phyloP scores from a whole-genome alignment of 2,888 invertebrate genomes.

The Plutella xylostella region DNA sequence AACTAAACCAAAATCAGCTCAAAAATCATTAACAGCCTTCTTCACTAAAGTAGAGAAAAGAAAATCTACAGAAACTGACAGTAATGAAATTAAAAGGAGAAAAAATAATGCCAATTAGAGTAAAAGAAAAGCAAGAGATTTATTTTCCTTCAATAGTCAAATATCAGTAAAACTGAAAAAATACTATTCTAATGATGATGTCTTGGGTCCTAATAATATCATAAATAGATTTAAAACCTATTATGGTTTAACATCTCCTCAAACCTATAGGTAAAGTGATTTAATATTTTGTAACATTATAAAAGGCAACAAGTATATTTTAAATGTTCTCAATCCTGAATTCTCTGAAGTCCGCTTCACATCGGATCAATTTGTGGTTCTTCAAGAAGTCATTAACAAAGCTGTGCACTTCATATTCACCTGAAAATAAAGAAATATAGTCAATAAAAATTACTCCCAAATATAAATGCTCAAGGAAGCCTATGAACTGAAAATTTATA shows the following conservation, averaged over 20 bases:
- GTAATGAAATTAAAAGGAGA: background rate
- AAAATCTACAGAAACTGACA: constrained; percentile 23
- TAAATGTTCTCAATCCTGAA: constrained; percentile 47
- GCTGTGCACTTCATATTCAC: constrained; percentile 59
- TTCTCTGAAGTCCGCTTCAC: constrained; percentile 60
- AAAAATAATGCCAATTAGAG: background rate
- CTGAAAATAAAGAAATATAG: constrained; percentile 41
- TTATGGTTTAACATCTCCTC: too few relatives aligned
- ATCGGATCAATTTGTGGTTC: constrained; percentile 58
- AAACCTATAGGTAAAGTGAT: too few relatives aligned
- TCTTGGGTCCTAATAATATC: too few relatives aligned
- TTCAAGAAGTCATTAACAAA: constrained; percentile 63
- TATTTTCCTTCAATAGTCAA: too few relatives aligned
- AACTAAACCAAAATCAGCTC: constrained; percentile 36
- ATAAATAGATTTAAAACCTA: too few relatives aligned
- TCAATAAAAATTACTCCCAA: too few relatives aligned
- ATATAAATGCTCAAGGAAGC: background rate
- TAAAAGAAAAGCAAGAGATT: background rate
- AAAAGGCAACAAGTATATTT: too few relatives aligned
- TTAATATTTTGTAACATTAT: too few relatives aligned
- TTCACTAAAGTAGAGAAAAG: constrained; percentile 44
- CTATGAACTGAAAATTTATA: background rate
- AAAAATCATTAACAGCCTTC: constrained; percentile 58
- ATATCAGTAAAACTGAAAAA: too few relatives aligned
- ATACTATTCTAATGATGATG: too few relatives aligned